Base-by-base conservation (phyloP, 2,888 invertebrate genomes). In the Ypsolopha sequella region DNA sequence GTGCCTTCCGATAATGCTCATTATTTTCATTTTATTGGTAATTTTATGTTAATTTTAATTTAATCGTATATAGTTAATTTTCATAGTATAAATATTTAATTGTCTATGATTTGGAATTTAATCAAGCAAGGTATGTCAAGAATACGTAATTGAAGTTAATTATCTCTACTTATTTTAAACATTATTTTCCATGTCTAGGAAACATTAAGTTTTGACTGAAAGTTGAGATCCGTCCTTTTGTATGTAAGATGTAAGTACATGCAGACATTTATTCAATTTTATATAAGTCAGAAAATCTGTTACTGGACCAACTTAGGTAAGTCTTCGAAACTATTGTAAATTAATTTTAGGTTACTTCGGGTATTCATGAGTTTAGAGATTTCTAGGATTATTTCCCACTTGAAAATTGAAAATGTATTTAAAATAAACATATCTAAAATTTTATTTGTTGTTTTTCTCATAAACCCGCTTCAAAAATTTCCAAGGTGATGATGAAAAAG, bases 371-470 rank as follows among this genome's bases (percentile, higher is more conserved):
- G n/a, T 44, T 45, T 45, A 58, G 59, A 57, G 64, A 65, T 66
- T 64, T 62, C 58, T 62, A 68, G 70, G 69, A 63, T 63, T 73
- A 43, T 34, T 36, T 38, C 35, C n/a, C 36, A 52, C 43, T 71
- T 70, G 68, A 68, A 68, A 72, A 62, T 73, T 65, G 65, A 70
- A 75, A 62, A 68, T 84, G 77, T 85, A 84, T 84, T 82, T 80
- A 82, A 82, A 82, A 80, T 80, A 81, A 82, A 79, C 71, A 67
- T 64, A 67, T 60, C 62, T 51, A 48, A 70, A 67, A 68, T 59
- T 51, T 41, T n/a, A 3, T 24, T 49, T 14, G 34, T 47, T 55
- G 52, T 50, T 50, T 56, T 60, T 53, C 50, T 46, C 44, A 47
- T 6, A 13, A 48, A 52, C 6, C n/a, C 34, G 34, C 7, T 24